A percentile compares a stretch with the other conserved stretches of the same genome.
Evolutionary conservation across 1,140 invertebrate species (phyloP).

Genomic region (Bombus waltoni): DNA sequence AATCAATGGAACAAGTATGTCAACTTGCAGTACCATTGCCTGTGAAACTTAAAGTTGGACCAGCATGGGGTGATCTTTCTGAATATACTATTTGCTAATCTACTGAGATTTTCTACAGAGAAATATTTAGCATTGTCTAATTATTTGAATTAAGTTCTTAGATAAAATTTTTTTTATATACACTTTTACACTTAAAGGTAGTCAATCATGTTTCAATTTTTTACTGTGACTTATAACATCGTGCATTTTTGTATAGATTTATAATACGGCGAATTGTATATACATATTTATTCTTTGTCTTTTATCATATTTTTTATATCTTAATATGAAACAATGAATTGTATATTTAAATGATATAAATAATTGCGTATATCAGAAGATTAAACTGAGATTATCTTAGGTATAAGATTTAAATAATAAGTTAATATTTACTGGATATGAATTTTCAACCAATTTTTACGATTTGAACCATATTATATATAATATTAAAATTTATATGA

Average conservation of each 20-base stretch:
- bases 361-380: not conserved
- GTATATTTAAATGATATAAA: constrained; percentile 22
- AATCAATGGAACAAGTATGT: constrained; percentile 91
- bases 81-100: constrained; percentile 76
- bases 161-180: constrained; percentile 32
- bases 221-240: constrained; percentile 5
- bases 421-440: constrained; percentile 6
- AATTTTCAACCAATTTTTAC: not conserved
- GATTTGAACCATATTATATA: not conserved
- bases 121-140: not conserved
- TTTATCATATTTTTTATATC: not conserved
- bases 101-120: not conserved
- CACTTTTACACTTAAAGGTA: constrained; percentile 22
- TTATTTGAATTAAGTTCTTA: not conserved
- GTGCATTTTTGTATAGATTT: constrained; percentile 15
- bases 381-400: not conserved
- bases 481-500: not conserved
- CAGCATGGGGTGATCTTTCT: constrained; percentile 89
- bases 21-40: constrained; percentile 90
- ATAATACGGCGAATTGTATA: constrained; percentile 10
- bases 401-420: not conserved
- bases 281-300: constrained; percentile 16
- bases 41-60: constrained; percentile 93
- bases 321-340: constrained; percentile 17
- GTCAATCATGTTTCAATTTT: constrained; percentile 26